Evolutionary conservation across 1,140 invertebrate genomes (phyloP).

Genomic region (Oedothorax gibbosus): DNA sequence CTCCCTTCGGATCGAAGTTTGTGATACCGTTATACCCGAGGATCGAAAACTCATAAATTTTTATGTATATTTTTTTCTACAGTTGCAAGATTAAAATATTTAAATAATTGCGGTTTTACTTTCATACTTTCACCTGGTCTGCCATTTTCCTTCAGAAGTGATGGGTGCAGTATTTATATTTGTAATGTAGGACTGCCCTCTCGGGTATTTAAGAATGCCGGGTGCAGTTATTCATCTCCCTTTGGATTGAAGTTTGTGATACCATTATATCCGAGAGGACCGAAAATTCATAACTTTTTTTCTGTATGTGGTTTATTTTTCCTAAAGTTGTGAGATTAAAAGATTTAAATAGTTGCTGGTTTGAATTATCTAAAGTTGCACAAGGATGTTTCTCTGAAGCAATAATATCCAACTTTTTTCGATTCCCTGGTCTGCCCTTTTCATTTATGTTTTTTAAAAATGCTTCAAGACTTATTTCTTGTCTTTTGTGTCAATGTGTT

Average conservation of each 20-base stretch:
- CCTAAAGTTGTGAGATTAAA: no score
- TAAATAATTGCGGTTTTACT: no score
- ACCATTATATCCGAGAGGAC: constrained; percentile 76
- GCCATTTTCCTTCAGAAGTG: constrained; percentile 78
- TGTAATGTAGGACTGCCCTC: constrained; percentile 87
- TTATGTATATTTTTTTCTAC: background rate
- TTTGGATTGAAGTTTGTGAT: constrained; percentile 91
- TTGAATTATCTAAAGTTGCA: no score
- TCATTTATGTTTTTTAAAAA: no score
- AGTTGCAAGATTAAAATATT: no score
- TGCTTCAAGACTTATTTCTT: no score
- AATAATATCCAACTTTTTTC: no score
- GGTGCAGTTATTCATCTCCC: constrained; percentile 85
- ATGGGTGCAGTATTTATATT: constrained; percentile 85
- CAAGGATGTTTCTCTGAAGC: no score
- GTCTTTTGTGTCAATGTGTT: no score
- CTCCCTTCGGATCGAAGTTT: constrained; percentile 90
- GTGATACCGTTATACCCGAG: constrained; percentile 83
- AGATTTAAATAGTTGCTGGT: no score
- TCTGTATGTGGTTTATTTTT: background rate
- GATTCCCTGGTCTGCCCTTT: no score
- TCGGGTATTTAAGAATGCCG: constrained; percentile 80
- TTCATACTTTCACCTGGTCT: constrained; percentile 81
- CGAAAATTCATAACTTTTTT: background rate
- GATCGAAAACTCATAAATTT: background rate